phyloP scores from a whole-genome alignment of 1,140 invertebrate genomes.

The Neodiprion pinetum region DNA sequence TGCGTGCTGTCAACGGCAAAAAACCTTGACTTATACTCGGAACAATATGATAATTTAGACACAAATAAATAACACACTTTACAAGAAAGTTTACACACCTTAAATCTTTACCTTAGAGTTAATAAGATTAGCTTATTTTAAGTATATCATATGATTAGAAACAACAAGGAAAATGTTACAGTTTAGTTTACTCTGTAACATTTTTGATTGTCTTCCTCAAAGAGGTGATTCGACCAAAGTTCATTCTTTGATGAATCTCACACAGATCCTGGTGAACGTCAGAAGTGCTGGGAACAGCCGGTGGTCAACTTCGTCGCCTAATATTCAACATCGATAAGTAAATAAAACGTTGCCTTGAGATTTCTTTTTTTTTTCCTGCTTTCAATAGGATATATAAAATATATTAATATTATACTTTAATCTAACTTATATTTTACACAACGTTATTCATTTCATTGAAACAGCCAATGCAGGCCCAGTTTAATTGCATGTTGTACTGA shows the following conservation, averaged over 20 bases:
- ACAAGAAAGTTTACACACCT: background rate
- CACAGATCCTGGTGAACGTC: background rate
- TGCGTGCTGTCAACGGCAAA: too few species aligned
- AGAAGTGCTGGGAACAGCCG: slow-evolving; percentile 2
- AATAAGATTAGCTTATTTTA: slow-evolving; percentile 26
- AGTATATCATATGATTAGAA: slow-evolving; percentile 49
- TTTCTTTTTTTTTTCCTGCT: background rate
- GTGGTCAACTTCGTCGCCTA: background rate
- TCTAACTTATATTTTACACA: too few species aligned
- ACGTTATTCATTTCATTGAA: too few species aligned
- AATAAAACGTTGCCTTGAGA: too few species aligned
- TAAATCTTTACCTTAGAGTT: background rate
- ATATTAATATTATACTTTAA: background rate
- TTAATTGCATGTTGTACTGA: too few species aligned
- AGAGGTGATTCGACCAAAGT: slow-evolving; percentile 39
- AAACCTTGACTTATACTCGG: too few species aligned
- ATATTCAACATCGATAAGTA: background rate
- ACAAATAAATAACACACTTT: background rate
- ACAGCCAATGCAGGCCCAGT: too few species aligned
- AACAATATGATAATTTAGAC: background rate
- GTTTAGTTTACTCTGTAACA: slow-evolving; percentile 45
- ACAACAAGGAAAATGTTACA: slow-evolving; percentile 62
- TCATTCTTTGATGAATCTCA: slow-evolving; percentile 3
- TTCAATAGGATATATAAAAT: background rate
- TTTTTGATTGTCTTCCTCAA: slow-evolving; percentile 64